Percentiles rank a stretch among this genome's conserved stretches.
Conservation (phyloP, 2,888 invertebrate species). For the Ophion obscuratus region DNA sequence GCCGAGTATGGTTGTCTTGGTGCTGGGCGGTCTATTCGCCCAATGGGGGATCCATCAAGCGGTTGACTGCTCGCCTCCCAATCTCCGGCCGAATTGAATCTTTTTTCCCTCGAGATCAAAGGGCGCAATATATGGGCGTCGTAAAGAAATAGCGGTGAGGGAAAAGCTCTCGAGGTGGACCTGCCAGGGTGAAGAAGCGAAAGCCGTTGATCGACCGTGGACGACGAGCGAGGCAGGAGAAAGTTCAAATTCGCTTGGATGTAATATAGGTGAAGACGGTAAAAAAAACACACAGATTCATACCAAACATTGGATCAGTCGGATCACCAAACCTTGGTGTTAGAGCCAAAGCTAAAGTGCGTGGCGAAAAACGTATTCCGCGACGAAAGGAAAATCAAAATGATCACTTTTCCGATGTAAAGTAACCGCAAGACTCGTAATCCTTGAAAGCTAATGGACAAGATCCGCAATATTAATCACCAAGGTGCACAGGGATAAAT, state of each 20-base stretch:
- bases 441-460: background rate
- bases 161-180: conserved; percentile 27
- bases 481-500: background rate
- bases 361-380: too few relatives aligned
- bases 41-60: conserved; percentile 57
- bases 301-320: background rate
- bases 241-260: background rate
- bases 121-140: conserved; percentile 58
- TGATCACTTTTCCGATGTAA: too few relatives aligned
- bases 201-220: conserved; percentile 28
- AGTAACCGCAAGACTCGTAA: too few relatives aligned
- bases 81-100: conserved; percentile 82
- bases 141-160: conserved; percentile 37
- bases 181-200: conserved; percentile 23
- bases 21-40: conserved; percentile 36
- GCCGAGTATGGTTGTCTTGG: conserved; percentile 23
- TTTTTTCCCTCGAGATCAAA: conserved; percentile 76
- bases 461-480: conserved; percentile 1
- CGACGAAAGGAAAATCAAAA: too few relatives aligned
- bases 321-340: too few relatives aligned
- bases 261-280: background rate
- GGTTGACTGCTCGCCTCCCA: conserved; percentile 79
- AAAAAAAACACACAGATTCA: background rate
- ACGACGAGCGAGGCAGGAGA: background rate
- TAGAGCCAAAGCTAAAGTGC: too few relatives aligned